A percentile compares a stretch with the other conserved stretches of the same genome.
phyloP scores from a whole-genome alignment of 2,888 invertebrate genomes.

The Xanthorhoe spadicearia region DNA sequence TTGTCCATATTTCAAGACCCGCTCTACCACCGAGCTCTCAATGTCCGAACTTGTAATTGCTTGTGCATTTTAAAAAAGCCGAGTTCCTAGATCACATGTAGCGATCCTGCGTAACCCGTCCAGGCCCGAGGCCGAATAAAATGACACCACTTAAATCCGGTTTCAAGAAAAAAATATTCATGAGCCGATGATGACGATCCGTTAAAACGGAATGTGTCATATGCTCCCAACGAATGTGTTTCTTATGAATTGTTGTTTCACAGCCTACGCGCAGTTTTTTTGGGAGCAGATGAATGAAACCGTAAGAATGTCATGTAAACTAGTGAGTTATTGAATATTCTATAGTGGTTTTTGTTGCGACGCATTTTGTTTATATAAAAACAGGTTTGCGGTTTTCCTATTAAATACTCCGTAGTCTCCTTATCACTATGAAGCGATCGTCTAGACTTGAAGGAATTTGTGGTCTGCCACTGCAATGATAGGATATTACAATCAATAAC shows the following conservation, averaged over 20 bases:
- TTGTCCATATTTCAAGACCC: neutral
- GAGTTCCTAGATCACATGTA: conserved; percentile 15
- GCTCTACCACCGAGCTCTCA: neutral
- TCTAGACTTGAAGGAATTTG: conserved; percentile 19
- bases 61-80: neutral
- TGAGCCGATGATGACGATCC: conserved; percentile 41
- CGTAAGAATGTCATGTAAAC: conserved; percentile 24
- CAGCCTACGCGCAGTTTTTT: conserved; percentile 43
- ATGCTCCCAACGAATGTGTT: conserved; percentile 27
- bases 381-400: conserved; percentile 13
- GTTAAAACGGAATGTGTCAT: conserved; percentile 40
- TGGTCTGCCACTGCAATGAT: conserved; percentile 7
- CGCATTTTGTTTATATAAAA: conserved; percentile 22
- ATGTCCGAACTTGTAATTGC: neutral
- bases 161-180: conserved; percentile 37
- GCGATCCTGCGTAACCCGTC: conserved; percentile 3
- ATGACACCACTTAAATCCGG: conserved; percentile 30
- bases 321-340: neutral
- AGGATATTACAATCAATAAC: conserved; percentile 2
- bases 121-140: conserved; percentile 22
- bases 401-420: conserved; percentile 7
- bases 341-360: conserved; percentile 4
- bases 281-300: conserved; percentile 45
- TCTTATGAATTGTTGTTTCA: conserved; percentile 38
- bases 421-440: conserved; percentile 3